These are phyloP conservation scores for Cataglyphis livida DNA, from an alignment of 2,888 invertebrate genomes.

Conservation along the genomic window DNA sequence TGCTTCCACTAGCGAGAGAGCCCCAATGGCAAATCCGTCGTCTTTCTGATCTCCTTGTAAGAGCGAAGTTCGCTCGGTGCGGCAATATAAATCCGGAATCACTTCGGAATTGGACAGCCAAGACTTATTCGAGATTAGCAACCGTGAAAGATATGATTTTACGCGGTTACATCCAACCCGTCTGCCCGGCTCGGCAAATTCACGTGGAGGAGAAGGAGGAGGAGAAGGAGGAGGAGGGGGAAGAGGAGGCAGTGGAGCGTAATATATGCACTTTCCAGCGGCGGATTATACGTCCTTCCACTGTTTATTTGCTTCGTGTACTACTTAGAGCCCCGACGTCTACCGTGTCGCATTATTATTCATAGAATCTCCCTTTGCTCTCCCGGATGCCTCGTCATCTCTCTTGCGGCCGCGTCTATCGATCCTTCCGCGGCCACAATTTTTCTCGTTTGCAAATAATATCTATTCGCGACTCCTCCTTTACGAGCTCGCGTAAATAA, in stretches of 20 bases:
- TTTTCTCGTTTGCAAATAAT: constrained; percentile 53
- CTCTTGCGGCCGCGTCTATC: constrained; percentile 34
- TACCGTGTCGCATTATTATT: constrained; percentile 70
- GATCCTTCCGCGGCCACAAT: constrained; percentile 55
- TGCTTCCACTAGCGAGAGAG: neutral
- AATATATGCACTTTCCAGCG: constrained; percentile 46
- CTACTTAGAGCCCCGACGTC: constrained; percentile 63
- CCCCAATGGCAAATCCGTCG: constrained; percentile 23
- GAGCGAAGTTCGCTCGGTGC: constrained; percentile 37
- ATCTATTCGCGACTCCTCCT: neutral
- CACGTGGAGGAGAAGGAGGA: neutral
- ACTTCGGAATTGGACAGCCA: constrained; percentile 53
- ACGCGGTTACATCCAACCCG: constrained; percentile 28
- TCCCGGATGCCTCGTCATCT: constrained; percentile 42
- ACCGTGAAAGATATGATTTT: constrained; percentile 66
- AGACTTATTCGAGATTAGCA: constrained; percentile 57
- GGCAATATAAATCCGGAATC: constrained; percentile 54
- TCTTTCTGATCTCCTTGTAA: constrained; percentile 58
- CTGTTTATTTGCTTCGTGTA: constrained; percentile 56
- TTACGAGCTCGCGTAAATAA: constrained; percentile 1
- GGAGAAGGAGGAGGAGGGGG: too few species aligned
- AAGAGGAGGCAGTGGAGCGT: constrained; percentile 23
- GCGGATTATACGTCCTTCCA: constrained; percentile 58
- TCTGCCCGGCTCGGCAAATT: constrained; percentile 22
- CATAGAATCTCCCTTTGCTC: constrained; percentile 52